Conservation (phyloP, 1,140 invertebrate genomes). For the Cyrtorhinus lividipennis region DNA sequence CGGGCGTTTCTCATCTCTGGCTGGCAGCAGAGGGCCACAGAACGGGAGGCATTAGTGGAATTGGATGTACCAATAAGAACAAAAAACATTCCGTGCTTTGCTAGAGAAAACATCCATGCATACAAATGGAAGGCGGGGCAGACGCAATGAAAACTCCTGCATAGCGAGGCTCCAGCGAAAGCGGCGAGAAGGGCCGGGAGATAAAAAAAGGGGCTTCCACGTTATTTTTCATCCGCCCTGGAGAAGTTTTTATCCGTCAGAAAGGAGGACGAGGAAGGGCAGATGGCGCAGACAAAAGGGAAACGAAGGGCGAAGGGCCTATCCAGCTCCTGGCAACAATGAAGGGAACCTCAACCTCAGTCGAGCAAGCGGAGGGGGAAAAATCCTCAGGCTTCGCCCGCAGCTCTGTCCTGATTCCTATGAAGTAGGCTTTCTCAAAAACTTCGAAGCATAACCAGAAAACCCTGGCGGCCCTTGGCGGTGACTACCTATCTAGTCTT, state of each 20-base stretch:
- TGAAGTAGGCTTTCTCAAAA: background rate
- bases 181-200: background rate
- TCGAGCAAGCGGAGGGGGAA: background rate
- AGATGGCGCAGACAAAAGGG: background rate
- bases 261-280: background rate
- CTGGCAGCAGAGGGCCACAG: too few species aligned
- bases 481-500: too few species aligned
- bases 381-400: background rate
- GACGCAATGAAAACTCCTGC: background rate
- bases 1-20: too few species aligned
- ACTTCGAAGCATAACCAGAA: background rate
- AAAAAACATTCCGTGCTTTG: too few species aligned
- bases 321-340: background rate
- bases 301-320: background rate
- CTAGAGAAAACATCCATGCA: too few species aligned
- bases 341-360: background rate
- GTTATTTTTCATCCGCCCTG: background rate
- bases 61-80: too few species aligned
- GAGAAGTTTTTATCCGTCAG: background rate
- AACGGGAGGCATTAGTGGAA: too few species aligned
- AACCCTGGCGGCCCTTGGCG: too few species aligned
- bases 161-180: background rate
- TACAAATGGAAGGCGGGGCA: too few species aligned
- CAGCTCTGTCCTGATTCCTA: background rate
- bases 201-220: background rate